Conservation (phyloP, 2,113 vertebrate species). For the Conger conger region DNA sequence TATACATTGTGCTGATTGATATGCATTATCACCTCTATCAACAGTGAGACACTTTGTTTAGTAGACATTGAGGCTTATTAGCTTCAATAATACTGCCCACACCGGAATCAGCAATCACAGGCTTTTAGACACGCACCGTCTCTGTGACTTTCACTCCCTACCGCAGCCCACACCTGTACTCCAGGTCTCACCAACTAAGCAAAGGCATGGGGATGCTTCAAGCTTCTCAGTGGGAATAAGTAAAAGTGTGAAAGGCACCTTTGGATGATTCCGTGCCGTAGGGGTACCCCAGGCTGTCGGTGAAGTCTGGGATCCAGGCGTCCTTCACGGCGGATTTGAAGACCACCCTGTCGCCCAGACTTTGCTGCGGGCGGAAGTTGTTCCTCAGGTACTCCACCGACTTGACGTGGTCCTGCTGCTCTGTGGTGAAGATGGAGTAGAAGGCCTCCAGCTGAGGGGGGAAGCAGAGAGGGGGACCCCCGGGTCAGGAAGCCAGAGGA, state of each 20-base stretch:
- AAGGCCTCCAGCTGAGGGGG: constrained; percentile 87
- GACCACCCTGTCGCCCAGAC: constrained; percentile 79
- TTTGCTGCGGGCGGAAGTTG: constrained; percentile 90
- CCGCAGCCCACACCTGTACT: too few species aligned
- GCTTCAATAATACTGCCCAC: too few species aligned
- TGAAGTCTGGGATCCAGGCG: constrained; percentile 85
- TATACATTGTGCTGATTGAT: not conserved
- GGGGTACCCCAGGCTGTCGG: constrained; percentile 78
- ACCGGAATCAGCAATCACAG: too few species aligned
- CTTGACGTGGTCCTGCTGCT: constrained; percentile 97
- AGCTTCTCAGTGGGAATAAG: not conserved
- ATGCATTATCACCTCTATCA: too few species aligned
- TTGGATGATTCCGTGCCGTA: constrained; percentile 89
- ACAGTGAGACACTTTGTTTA: too few species aligned
- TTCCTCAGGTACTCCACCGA: constrained; percentile 95
- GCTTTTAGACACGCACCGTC: too few species aligned
- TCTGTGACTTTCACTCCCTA: too few species aligned
- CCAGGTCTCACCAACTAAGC: not conserved
- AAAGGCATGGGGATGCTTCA: not conserved
- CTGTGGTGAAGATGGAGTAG: constrained; percentile 98
- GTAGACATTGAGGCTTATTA: too few species aligned
- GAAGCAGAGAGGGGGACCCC: constrained; percentile 36
- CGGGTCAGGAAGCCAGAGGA: constrained; percentile 27
- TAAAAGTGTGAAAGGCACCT: constrained; percentile 67
- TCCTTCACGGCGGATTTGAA: constrained; percentile 91